Evolutionary conservation across 2,888 invertebrate genomes (phyloP).

Genomic region (Hydroisotoma schaefferi): DNA sequence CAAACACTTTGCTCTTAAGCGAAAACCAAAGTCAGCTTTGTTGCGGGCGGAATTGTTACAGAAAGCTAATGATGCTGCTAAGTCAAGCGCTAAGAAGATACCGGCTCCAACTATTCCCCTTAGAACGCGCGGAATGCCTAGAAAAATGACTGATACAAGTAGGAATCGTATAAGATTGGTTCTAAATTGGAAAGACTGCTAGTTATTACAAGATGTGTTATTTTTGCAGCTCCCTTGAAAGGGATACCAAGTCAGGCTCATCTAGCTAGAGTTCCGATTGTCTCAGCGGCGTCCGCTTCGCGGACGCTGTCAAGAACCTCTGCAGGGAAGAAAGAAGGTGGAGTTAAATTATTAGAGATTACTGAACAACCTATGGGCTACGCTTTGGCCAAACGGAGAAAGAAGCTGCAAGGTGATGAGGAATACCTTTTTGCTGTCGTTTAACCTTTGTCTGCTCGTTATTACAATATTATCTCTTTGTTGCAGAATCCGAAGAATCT

Average conservation of each 20-base stretch:
- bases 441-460: neutral
- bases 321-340: slow-evolving; percentile 76
- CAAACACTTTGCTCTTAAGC: slow-evolving; percentile 86
- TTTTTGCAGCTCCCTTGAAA: slow-evolving; percentile 72
- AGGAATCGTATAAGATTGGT: slow-evolving; percentile 32
- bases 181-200: neutral
- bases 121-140: slow-evolving; percentile 80
- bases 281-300: slow-evolving; percentile 55
- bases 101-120: slow-evolving; percentile 85
- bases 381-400: slow-evolving; percentile 80
- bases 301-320: slow-evolving; percentile 62
- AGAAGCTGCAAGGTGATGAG: slow-evolving; percentile 68
- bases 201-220: neutral
- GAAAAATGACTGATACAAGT: slow-evolving; percentile 96
- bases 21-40: slow-evolving; percentile 91
- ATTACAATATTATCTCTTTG: neutral
- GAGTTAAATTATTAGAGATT: slow-evolving; percentile 90
- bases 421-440: neutral
- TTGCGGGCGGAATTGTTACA: slow-evolving; percentile 83
- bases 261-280: slow-evolving; percentile 60
- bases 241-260: slow-evolving; percentile 82
- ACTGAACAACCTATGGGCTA: slow-evolving; percentile 85
- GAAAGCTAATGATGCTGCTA: slow-evolving; percentile 76
- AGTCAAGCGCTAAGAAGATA: slow-evolving; percentile 77
- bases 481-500: slow-evolving; percentile 49